Conservation (phyloP, 2,113 vertebrate species). For the Eclectus roratus region DNA sequence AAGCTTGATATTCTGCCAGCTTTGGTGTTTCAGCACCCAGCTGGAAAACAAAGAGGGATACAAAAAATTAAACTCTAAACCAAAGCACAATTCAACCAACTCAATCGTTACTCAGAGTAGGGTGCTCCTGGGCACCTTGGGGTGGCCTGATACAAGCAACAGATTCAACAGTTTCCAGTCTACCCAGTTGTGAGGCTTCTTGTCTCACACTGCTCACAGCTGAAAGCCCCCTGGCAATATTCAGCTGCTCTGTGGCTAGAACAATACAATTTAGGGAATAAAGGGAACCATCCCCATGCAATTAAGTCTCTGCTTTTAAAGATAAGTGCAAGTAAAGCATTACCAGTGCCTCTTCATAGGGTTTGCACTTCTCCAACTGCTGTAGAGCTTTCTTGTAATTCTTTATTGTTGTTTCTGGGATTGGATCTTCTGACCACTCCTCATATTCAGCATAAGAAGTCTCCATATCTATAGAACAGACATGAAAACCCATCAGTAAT, state of each 20-base stretch:
- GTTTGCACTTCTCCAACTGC: constrained; percentile 85
- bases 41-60: constrained; percentile 65
- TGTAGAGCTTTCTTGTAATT: constrained; percentile 86
- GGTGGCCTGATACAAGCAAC: background rate
- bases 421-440: constrained; percentile 88
- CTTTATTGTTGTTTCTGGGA: constrained; percentile 76
- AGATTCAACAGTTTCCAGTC: background rate
- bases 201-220: background rate
- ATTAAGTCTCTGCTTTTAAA: background rate
- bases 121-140: background rate
- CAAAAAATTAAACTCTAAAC: background rate
- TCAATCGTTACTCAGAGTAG: background rate
- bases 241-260: background rate
- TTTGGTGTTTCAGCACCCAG: constrained; percentile 90
- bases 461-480: constrained; percentile 86
- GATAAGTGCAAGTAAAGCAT: background rate
- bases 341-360: constrained; percentile 91
- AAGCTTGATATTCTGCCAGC: constrained; percentile 90
- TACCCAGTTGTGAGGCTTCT: background rate
- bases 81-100: background rate
- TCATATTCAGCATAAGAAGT: constrained; percentile 89
- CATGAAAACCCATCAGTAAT: background rate
- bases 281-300: background rate
- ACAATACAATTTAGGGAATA: rapidly evolving
- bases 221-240: background rate